Evolutionary conservation across 35 echinoderm and acorn worm genomes (phyloP).

Genomic region (Lytechinus pictus): DNA sequence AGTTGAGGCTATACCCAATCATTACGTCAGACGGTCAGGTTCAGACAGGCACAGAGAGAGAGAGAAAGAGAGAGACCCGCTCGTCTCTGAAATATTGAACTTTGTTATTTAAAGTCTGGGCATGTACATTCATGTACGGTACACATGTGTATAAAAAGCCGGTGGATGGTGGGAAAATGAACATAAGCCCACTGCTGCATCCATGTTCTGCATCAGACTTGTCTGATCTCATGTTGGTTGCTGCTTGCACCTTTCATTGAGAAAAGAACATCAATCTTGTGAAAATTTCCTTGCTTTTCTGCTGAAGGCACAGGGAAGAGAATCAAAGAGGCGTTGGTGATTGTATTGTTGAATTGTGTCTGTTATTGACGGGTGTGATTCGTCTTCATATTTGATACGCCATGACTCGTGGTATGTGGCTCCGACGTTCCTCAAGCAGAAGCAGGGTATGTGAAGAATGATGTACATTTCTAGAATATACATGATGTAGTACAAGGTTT

Average conservation of each 20-base stretch:
- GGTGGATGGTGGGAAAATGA: background rate
- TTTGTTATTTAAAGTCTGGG: background rate
- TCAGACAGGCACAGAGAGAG: background rate
- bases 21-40: background rate
- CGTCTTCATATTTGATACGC: background rate
- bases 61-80: background rate
- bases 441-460: conserved; percentile 3
- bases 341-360: background rate
- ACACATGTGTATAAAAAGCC: background rate
- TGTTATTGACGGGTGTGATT: background rate
- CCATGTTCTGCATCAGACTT: background rate
- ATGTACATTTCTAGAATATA: background rate
- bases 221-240: background rate
- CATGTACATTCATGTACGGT: background rate
- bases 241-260: background rate
- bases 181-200: background rate
- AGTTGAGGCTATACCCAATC: background rate
- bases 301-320: background rate
- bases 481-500: too few species aligned
- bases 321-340: background rate
- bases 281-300: background rate
- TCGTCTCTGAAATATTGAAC: background rate
- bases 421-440: conserved; percentile 29
- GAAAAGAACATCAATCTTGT: background rate
- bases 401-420: conserved; percentile 25